Evolutionary conservation across 2,888 invertebrate genomes (phyloP), one percentile per base, ranked within the genome.

Genomic region (Imbricaverruca yamaguchii): DNA sequence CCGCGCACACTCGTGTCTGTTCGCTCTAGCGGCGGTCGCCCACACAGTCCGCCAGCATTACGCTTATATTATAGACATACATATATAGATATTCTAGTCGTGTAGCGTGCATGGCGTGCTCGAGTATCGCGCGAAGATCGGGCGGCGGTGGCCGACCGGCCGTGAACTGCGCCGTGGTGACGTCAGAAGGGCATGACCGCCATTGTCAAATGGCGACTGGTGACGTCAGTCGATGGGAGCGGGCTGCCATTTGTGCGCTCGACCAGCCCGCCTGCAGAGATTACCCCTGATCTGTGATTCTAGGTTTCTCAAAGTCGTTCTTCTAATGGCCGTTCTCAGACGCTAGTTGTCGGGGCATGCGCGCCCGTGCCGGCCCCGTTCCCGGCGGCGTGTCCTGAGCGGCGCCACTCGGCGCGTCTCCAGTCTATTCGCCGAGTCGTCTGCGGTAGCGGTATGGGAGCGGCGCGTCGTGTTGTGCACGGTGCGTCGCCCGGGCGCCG

Each of bases 281-380:
- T 59, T 23, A 9, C 39, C 39, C 69, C 39, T 23, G 10, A 74
- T 74, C 74, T 74, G 74, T 74, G 74, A 74, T 74, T 74, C 25
- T 53, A 74, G 74, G 74, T 21, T 69, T 69, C 69, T 69, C 69
- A 39, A 39, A 69, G 69, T 69, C 15, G 15, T 39, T 69, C 69
- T 21, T 23, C 65, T 67, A 63, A 8, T 67, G 65, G 11, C 10
- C 23, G n/a, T 23, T 23, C 0, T 10, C 23, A 67, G 65, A 21
- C 10, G 59, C 15, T 59, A 39, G 39, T 39, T 39, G 39, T 39
- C 39, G 39, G 39, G 39, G 39, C 4, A 4, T 39, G 39, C 39
- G 39, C 39, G 39, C 39, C 39, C 2, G 39, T 39, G 39, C 39
- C 39, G 39, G 39, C 39, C 39, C 39, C 4, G 2, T 39, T 39